These are phyloP conservation scores for Chelon auratus DNA, from an alignment of 2,797 vertebrate species.

Conservation along the genomic window DNA sequence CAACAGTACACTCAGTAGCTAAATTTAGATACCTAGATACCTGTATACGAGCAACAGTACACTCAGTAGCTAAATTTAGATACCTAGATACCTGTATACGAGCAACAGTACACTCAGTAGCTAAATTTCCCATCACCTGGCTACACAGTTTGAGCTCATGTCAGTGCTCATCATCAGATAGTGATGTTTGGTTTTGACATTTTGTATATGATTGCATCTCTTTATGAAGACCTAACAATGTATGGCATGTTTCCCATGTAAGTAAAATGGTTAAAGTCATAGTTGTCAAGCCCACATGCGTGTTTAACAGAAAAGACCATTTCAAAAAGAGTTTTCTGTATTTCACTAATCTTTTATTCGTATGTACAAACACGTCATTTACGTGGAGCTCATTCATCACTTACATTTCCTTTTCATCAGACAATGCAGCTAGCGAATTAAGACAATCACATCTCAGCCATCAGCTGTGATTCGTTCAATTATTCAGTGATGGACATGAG, in stretches of 20 bases:
- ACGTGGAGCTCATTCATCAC: conserved; percentile 15
- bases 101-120: neutral
- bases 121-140: neutral
- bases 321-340: neutral
- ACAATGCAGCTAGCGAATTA: neutral
- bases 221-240: conserved; percentile 37
- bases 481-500: neutral
- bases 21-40: neutral
- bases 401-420: conserved; percentile 12
- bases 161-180: conserved; percentile 16
- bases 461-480: neutral
- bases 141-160: conserved; percentile 1
- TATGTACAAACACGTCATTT: conserved; percentile 16
- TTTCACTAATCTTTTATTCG: conserved; percentile 23
- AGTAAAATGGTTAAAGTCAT: conserved; percentile 44
- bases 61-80: neutral
- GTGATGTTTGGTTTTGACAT: conserved; percentile 18
- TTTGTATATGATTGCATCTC: conserved; percentile 32
- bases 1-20: neutral
- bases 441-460: neutral
- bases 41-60: neutral
- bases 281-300: neutral
- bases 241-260: conserved; percentile 45
- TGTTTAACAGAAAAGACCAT: neutral
- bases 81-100: neutral